These are phyloP conservation scores for Drosophila stalkeri DNA, from an alignment of 2,888 invertebrate genomes.

Conservation along the genomic window DNA sequence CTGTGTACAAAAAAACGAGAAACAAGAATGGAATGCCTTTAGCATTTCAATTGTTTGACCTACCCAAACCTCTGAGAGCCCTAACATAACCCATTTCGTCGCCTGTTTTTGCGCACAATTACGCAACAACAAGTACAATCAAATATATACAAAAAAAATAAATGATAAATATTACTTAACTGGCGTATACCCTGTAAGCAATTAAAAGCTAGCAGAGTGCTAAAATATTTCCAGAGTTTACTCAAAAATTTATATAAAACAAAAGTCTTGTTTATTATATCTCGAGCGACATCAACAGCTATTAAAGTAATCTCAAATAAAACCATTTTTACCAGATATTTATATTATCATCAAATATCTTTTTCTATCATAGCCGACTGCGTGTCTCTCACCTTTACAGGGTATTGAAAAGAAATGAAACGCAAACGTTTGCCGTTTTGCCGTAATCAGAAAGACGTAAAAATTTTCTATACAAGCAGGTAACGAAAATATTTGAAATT, in stretches of 20 bases:
- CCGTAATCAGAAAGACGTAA: conserved; percentile 79
- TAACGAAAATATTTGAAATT: conserved; percentile 80
- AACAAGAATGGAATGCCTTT: conserved; percentile 39
- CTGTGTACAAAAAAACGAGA: conserved; percentile 1
- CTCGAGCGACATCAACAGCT: too few relatives aligned
- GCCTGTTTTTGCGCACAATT: conserved; percentile 73
- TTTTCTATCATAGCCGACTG: neutral
- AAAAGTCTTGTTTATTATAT: too few relatives aligned
- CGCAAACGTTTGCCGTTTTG: conserved; percentile 59
- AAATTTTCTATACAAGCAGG: conserved; percentile 73
- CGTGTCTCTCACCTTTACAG: conserved; percentile 1
- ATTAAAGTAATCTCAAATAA: too few relatives aligned
- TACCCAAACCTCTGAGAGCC: conserved; percentile 10
- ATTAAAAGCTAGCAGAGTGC: too few relatives aligned
- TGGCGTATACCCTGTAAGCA: conserved; percentile 12
- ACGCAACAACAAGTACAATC: conserved; percentile 71
- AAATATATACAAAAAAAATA: conserved; percentile 8
- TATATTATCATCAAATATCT: neutral
- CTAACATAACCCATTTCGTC: conserved; percentile 60
- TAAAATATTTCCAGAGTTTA: neutral
- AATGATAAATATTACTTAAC: neutral
- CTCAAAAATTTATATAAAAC: neutral
- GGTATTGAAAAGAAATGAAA: conserved; percentile 39
- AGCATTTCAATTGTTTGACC: conserved; percentile 58
- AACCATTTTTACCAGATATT: neutral